These are phyloP conservation scores for Opisthograptis luteolata DNA, from an alignment of 2,888 invertebrate genomes.

Conservation along the genomic window DNA sequence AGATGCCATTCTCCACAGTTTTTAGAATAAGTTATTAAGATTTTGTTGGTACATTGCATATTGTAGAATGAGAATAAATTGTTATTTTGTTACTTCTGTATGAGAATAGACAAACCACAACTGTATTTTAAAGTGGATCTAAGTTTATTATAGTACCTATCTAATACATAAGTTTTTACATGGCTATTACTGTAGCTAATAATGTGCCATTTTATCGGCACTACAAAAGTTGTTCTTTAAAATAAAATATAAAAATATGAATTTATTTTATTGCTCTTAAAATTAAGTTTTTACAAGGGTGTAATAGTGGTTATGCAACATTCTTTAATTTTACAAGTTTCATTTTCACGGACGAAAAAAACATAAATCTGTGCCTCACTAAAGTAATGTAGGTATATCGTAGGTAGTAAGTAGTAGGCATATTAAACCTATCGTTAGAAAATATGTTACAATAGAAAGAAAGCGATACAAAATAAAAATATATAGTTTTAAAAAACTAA, in stretches of 20 bases:
- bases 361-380: too few species aligned
- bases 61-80: conserved; percentile 20
- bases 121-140: conserved; percentile 52
- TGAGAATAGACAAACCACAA: conserved; percentile 21
- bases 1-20: background rate
- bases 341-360: too few species aligned
- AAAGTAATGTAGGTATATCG: too few species aligned
- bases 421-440: too few species aligned
- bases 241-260: conserved; percentile 37
- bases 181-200: conserved; percentile 55
- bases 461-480: too few species aligned
- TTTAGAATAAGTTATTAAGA: background rate
- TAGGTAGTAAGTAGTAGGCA: too few species aligned
- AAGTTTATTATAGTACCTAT: conserved; percentile 59
- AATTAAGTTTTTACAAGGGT: too few species aligned
- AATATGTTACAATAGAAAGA: too few species aligned
- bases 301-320: too few species aligned
- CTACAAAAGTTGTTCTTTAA: conserved; percentile 70
- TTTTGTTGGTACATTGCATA: conserved; percentile 10
- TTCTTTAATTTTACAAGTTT: too few species aligned
- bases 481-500: too few species aligned
- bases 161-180: conserved; percentile 70
- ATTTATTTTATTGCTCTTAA: background rate
- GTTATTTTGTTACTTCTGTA: conserved; percentile 29
- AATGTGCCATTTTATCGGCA: conserved; percentile 73